Evolutionary conservation across 2,888 invertebrate genomes (phyloP), one percentile per base, ranked within the genome.

Genomic region (Ptilodon capucinus): DNA sequence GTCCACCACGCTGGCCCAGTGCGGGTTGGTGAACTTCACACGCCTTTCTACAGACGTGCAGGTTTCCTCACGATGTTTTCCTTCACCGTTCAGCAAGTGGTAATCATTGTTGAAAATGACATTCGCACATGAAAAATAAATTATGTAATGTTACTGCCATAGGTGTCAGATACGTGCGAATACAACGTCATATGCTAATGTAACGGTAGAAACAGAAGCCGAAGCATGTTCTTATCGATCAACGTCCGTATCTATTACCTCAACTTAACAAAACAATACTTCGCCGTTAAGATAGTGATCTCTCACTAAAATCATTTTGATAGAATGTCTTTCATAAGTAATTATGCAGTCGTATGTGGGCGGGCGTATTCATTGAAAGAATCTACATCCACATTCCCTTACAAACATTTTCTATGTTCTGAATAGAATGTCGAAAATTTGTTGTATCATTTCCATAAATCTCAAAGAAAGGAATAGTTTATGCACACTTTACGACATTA

Each of bases 191-290:
- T 32, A 32, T 32, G 32, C 9, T 32, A 32, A 5, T 32, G 6
- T 14, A 9, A 14, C 14, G 23, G 5, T 14, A 32, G 17, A 17
- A 35, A 35, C 35, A 17, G 16, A 17, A 35, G 35, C 35, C 21
- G 16, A n/a, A 34, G 16, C 54, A 53, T 46, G 55, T 60, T 46
- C 49, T 55, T 60, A 64, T 62, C 48, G 41, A 42, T 28, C 16
- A 35, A 47, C 51, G 28, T 41, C 42, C n/a, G 43, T 51, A 63
- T 65, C 56, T 64, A 63, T 65, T 40, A 51, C 40, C 17, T 48
- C 46, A 46, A 54, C 43, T 48, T 56, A 54, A 53, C 56, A 50
- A 63, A 65, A 64, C 66, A 65, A 56, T 58, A 42, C 9, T 35
- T 7, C 11, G 11, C 51, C 34, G n/a, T 25, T 21, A 51, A 65